phyloP scores from a whole-genome alignment of 2,888 invertebrate genomes.

The Phalangium opilio region DNA sequence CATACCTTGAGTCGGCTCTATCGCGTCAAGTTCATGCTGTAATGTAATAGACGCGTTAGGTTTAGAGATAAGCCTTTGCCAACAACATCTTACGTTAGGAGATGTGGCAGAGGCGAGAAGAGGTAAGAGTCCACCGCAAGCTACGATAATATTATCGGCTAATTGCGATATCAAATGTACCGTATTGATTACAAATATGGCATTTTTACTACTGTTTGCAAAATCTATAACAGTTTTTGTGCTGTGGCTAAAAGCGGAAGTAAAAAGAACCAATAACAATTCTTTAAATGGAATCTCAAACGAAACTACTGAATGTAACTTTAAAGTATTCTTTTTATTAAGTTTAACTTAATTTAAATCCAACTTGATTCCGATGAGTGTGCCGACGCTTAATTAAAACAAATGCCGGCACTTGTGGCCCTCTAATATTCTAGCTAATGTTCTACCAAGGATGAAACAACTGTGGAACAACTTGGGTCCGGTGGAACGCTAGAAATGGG shows the following conservation, averaged over 20 bases:
- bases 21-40: slow-evolving; percentile 93
- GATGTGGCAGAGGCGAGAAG: slow-evolving; percentile 95
- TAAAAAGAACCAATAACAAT: slow-evolving; percentile 40
- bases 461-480: no score
- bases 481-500: no score
- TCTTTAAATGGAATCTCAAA: no score
- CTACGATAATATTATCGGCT: slow-evolving; percentile 96
- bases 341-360: no score
- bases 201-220: slow-evolving; percentile 95
- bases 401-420: no score
- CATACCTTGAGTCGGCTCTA: slow-evolving; percentile 97
- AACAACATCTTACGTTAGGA: slow-evolving; percentile 61
- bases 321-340: no score
- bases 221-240: slow-evolving; percentile 94
- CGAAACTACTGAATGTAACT: no score
- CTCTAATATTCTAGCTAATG: no score
- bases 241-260: slow-evolving; percentile 79
- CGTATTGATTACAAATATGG: slow-evolving; percentile 97
- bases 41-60: slow-evolving; percentile 20
- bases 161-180: slow-evolving; percentile 97
- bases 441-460: no score
- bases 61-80: background rate
- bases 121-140: slow-evolving; percentile 91
- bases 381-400: no score
- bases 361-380: no score